Conservation (phyloP, 2,113 vertebrate genomes). For the Lamprologus sp. region DNA sequence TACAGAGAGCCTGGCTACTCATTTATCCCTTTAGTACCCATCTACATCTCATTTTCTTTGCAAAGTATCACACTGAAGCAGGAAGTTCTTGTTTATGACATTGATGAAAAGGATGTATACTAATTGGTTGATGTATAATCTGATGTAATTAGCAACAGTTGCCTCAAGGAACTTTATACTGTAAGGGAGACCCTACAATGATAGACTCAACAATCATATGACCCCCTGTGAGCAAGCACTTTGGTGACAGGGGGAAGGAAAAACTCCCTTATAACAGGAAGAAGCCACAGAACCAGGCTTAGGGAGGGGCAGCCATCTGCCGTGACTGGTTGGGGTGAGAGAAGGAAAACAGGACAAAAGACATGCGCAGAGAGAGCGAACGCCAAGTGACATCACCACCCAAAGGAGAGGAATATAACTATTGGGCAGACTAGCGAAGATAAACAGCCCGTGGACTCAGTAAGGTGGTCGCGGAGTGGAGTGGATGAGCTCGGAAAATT, state of each 20-base stretch:
- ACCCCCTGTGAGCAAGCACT: neutral
- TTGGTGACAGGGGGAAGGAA: neutral
- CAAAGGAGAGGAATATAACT: neutral
- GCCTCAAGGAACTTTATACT: neutral
- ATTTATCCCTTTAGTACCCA: neutral
- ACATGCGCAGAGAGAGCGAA: rapidly evolving
- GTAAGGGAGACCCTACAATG: neutral
- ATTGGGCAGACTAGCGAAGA: neutral
- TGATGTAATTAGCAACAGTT: neutral
- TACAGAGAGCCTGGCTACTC: neutral
- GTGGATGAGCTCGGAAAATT: neutral
- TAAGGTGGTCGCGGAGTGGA: rapidly evolving
- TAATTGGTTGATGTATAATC: neutral
- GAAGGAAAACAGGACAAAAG: neutral
- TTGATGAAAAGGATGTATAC: neutral
- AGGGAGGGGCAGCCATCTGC: neutral
- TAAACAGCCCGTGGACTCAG: neutral
- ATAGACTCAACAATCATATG: neutral
- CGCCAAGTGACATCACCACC: neutral
- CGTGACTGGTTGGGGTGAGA: rapidly evolving
- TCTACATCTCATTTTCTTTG: neutral
- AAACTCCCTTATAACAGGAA: neutral
- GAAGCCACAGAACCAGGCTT: neutral
- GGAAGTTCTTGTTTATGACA: neutral
- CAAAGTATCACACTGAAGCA: neutral